Percentiles rank a stretch among this genome's conserved stretches.
phyloP scores from a whole-genome alignment of 2,113 vertebrate genomes.

The Dromaius novaehollandiae region DNA sequence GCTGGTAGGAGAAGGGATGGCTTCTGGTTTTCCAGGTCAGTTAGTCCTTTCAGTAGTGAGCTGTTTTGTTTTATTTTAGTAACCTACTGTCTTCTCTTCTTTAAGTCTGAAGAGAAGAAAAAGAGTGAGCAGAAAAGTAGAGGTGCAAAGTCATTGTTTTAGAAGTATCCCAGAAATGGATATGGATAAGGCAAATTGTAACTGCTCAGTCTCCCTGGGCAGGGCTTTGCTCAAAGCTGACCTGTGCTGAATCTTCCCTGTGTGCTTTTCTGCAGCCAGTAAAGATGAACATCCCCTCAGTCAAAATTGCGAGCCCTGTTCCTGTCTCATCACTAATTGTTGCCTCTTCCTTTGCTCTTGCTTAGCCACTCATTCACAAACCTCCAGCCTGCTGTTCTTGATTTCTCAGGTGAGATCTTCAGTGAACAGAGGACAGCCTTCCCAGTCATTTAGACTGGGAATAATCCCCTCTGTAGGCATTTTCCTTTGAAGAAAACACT shows the following conservation, averaged over 20 bases:
- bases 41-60: neutral
- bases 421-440: neutral
- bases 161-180: neutral
- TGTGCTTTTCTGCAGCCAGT: neutral
- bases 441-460: neutral
- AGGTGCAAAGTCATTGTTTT: neutral
- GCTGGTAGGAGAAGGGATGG: constrained; percentile 45
- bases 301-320: neutral
- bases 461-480: neutral
- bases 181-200: neutral
- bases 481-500: neutral
- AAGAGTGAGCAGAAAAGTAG: neutral
- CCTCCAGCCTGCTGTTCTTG: neutral
- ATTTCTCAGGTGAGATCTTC: neutral
- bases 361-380: neutral
- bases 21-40: constrained; percentile 30
- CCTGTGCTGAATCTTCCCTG: neutral
- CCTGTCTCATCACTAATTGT: neutral
- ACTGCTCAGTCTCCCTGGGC: neutral
- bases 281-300: neutral
- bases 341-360: neutral
- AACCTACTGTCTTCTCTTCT: neutral
- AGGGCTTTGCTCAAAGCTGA: neutral
- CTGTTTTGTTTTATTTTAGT: neutral
- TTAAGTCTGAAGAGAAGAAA: neutral